Conservation (phyloP, 2,113 vertebrate species). For the Pelodiscus sinensis region DNA sequence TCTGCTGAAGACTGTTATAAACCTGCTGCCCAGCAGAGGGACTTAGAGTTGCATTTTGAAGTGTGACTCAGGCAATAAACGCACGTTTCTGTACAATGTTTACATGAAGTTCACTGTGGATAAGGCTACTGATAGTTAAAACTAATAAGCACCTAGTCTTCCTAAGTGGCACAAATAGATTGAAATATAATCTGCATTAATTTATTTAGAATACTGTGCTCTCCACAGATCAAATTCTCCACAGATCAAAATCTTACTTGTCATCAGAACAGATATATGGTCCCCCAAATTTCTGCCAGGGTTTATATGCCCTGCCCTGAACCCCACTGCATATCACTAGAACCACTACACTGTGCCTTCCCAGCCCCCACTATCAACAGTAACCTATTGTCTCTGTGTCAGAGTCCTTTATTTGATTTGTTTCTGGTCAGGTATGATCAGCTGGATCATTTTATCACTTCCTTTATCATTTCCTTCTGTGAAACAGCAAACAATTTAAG, state of each 20-base stretch:
- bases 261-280: background rate
- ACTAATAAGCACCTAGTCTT: background rate
- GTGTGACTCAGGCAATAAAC: background rate
- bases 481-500: slow-evolving; percentile 59
- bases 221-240: slow-evolving; percentile 39
- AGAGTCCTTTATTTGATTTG: slow-evolving; percentile 20
- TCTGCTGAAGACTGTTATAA: background rate
- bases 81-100: slow-evolving; percentile 2
- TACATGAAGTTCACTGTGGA: slow-evolving; percentile 7
- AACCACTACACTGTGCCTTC: background rate
- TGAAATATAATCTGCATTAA: slow-evolving; percentile 30
- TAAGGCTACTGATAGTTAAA: background rate
- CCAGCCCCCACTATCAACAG: background rate
- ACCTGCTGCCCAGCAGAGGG: background rate
- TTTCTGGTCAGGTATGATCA: slow-evolving; percentile 43
- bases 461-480: slow-evolving; percentile 29
- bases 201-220: slow-evolving; percentile 25
- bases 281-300: background rate
- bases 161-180: slow-evolving; percentile 8
- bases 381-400: background rate
- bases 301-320: background rate
- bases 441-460: slow-evolving; percentile 11
- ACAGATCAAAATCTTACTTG: slow-evolving; percentile 47
- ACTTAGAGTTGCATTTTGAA: background rate
- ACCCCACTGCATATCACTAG: background rate